phyloP scores from a whole-genome alignment of 2,888 invertebrate genomes.

The Dione vanillae region DNA sequence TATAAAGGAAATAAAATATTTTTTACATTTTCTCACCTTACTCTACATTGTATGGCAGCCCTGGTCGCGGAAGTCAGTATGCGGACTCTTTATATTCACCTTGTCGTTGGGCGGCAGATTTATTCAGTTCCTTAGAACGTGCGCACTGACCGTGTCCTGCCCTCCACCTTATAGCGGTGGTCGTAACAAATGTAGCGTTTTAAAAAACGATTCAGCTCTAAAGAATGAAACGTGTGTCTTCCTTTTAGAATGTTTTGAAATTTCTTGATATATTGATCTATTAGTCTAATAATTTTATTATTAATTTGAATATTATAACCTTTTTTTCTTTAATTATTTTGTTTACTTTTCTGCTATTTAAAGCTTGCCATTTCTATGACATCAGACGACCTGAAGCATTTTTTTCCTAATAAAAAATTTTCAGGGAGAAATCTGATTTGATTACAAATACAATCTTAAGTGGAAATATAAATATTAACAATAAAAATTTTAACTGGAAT shows the following conservation, averaged over 20 bases:
- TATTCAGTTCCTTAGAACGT: conserved; percentile 83
- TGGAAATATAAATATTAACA: too few relatives aligned
- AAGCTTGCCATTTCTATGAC: too few relatives aligned
- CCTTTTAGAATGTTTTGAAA: too few relatives aligned
- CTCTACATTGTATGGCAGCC: conserved; percentile 56
- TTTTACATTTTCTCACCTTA: not conserved
- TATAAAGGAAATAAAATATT: not conserved
- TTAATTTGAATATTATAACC: too few relatives aligned
- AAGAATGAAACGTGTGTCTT: too few relatives aligned
- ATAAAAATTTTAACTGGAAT: too few relatives aligned
- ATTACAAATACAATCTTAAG: too few relatives aligned
- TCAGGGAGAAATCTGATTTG: too few relatives aligned
- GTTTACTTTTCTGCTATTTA: too few relatives aligned
- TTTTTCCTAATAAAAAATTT: too few relatives aligned
- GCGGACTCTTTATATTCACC: conserved; percentile 84
- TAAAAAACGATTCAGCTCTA: conserved; percentile 6
- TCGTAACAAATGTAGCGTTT: conserved; percentile 43
- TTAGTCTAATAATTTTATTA: not conserved
- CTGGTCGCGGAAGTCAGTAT: conserved; percentile 78
- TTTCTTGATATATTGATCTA: not conserved
- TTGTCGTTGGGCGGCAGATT: conserved; percentile 80
- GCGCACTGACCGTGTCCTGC: conserved; percentile 76
- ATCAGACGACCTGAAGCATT: too few relatives aligned
- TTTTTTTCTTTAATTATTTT: too few relatives aligned
- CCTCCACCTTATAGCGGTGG: conserved; percentile 60